Evolutionary conservation across 2,113 vertebrate genomes (phyloP), one percentile per base, ranked within the genome.

Genomic region (Hymenochirus boettgeri): DNA sequence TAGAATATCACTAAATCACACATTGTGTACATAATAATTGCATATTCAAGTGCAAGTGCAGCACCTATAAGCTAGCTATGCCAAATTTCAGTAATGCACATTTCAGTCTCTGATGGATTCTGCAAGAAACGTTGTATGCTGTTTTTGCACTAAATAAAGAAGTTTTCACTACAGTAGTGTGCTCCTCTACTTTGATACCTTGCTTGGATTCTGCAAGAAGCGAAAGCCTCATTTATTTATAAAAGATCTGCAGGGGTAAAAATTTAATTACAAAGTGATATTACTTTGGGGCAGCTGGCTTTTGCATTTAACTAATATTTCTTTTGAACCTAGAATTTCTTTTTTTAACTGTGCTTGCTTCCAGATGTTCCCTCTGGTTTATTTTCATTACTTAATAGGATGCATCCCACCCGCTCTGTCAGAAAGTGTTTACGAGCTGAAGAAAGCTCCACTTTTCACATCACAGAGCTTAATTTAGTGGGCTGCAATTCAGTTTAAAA

Each of bases 351-450:
- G 39, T 31, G 25, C 3, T 18, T 23, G 31, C 25, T 12, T 53
- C 18, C 50, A 64, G 35, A 64, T 64, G 62, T 63, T 63, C 23
- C 5, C 50, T 29, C 33, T 29, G 61, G 61, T 55, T 42, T 39
- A 26, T 62, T 53, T 52, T 62, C 23, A 46, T 56, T 55, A 37
- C 54, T 55, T 64, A 39, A 55, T 54, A 18, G 62, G 52, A 23
- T 55, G 37, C 62, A 55, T 27, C 51, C 62, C 50, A 45, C 62
- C 53, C 37, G 7, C 22, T 50, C 50, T 37, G 33, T 15, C 23
- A 11, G 15, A 26, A 11, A 50, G 42, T 51, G 42, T 57, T 61
- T 48, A 61, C 26, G 51, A 61, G 63, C 50, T 56, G 42, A 63
- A 39, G 51, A 50, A 56, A 29, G 47, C 51, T 70, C 12, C 59